phyloP scores from a whole-genome alignment of 2,888 invertebrate genomes.

The Toxonevra muliebris region DNA sequence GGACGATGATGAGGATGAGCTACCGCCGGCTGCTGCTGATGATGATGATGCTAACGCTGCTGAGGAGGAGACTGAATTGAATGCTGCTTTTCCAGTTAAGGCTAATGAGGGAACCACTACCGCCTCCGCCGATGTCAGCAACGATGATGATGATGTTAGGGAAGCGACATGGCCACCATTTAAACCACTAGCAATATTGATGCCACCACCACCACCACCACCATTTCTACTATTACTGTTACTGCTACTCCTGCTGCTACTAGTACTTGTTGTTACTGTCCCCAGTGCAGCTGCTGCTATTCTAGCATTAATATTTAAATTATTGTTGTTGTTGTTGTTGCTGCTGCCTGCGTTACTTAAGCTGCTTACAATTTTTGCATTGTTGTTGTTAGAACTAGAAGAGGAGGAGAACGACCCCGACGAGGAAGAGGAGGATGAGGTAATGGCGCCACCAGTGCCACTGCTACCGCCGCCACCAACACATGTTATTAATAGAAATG shows the following conservation, averaged over 20 bases:
- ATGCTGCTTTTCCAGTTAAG: constrained; percentile 51
- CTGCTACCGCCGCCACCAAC: constrained; percentile 49
- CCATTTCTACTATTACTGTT: constrained; percentile 32
- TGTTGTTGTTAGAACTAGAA: constrained; percentile 2
- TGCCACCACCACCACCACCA: constrained; percentile 31
- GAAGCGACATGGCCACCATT: constrained; percentile 25
- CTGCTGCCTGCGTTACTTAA: constrained; percentile 21
- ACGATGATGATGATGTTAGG: constrained; percentile 18
- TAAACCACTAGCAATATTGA: neutral
- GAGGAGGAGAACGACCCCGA: constrained; percentile 14
- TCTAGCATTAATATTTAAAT: constrained; percentile 37
- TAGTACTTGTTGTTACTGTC: constrained; percentile 35
- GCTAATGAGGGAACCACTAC: constrained; percentile 44
- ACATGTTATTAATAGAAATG: constrained; percentile 49
- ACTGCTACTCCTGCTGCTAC: constrained; percentile 39
- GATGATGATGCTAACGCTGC: constrained; percentile 37
- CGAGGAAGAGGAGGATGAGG: constrained; percentile 13
- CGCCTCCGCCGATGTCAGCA: constrained; percentile 28
- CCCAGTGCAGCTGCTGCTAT: constrained; percentile 33
- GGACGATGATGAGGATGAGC: constrained; percentile 35
- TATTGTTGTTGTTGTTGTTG: constrained; percentile 45
- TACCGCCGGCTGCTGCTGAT: constrained; percentile 32
- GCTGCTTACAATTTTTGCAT: neutral
- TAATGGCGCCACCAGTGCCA: constrained; percentile 33
- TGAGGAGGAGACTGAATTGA: constrained; percentile 35